Evolutionary conservation across 2,888 invertebrate genomes (phyloP).

Genomic region (Cerceris ruficornis): DNA sequence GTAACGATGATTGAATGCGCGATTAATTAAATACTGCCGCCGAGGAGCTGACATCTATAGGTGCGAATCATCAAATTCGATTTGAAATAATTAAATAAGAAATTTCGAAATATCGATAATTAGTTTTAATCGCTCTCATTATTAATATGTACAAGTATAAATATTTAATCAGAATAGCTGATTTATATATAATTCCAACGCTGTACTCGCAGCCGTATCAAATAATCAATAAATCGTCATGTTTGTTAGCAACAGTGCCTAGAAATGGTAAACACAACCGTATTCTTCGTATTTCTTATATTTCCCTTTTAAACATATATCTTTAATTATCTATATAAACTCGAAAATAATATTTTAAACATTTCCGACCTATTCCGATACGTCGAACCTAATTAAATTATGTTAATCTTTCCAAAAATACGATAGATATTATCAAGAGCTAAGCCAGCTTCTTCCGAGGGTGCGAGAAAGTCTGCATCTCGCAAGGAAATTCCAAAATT

Average conservation of each 20-base stretch:
- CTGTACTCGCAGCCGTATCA: not conserved
- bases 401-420: not conserved
- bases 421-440: slow-evolving; percentile 90
- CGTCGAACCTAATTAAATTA: not conserved
- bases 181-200: not conserved
- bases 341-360: no score
- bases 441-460: slow-evolving; percentile 88
- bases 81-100: slow-evolving; percentile 18
- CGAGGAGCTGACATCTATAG: slow-evolving; percentile 17
- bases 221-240: slow-evolving; percentile 38
- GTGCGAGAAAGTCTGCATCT: slow-evolving; percentile 76
- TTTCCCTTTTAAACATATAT: not conserved
- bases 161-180: not conserved
- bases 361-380: no score
- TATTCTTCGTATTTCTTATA: slow-evolving; percentile 10
- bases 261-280: slow-evolving; percentile 51
- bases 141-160: not conserved
- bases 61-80: not conserved
- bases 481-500: slow-evolving; percentile 88
- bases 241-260: slow-evolving; percentile 46
- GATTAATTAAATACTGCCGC: slow-evolving; percentile 7
- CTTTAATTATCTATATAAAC: slow-evolving; percentile 1
- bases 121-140: not conserved
- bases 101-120: not conserved
- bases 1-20: not conserved